These are phyloP conservation scores for silkworm (Bombyx mori) DNA, from an alignment of 1,140 invertebrate genomes.

Conservation along the genomic window ASM3026992v2 NC_085121.1:12165001-12165500, in stretches of 20 bases:
- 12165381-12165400: too few species aligned
- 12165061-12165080: slow-evolving; percentile 83
- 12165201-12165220: slow-evolving; percentile 12
- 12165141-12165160: slow-evolving; percentile 71
- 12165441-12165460: too few species aligned
- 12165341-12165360: slow-evolving; percentile 7
- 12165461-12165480: too few species aligned
- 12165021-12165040: slow-evolving; percentile 83
- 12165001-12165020: slow-evolving; percentile 83
- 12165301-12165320: slow-evolving; percentile 25
- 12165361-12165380: slow-evolving; percentile 11
- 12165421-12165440: too few species aligned
- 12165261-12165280: too few species aligned
- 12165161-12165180: slow-evolving; percentile 58
- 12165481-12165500: too few species aligned
- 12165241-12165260: too few species aligned
- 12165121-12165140: slow-evolving; percentile 82
- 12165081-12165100: slow-evolving; percentile 77
- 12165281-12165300: too few species aligned
- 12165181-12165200: slow-evolving; percentile 40
- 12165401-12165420: too few species aligned
- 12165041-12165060: slow-evolving; percentile 81
- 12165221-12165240: too few species aligned
- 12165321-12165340: slow-evolving; percentile 27
- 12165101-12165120: slow-evolving; percentile 84